A percentile compares a stretch with the other conserved stretches of the same genome.
Evolutionary conservation across 2,113 vertebrate species (phyloP).

Genomic region (Chionodraco myersi): DNA sequence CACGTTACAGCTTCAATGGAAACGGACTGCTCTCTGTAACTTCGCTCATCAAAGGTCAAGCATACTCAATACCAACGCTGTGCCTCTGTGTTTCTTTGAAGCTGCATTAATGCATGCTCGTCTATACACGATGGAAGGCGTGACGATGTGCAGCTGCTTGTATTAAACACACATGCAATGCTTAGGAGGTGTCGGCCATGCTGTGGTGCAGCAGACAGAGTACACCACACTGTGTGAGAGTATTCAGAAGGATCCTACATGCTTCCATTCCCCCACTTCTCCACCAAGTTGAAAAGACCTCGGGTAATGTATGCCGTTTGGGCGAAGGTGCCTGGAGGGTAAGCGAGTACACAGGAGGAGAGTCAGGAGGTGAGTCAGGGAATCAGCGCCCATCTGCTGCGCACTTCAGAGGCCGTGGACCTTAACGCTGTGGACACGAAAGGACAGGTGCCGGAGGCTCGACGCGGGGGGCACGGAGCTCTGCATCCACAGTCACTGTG

Average conservation of each 20-base stretch:
- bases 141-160: no score
- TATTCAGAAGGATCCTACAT: no score
- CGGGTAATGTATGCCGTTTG: conserved; percentile 70
- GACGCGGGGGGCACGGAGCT: conserved; percentile 33
- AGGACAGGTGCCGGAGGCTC: conserved; percentile 64
- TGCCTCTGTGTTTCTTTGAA: neutral
- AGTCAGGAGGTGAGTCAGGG: conserved; percentile 65
- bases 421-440: conserved; percentile 62
- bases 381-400: conserved; percentile 73
- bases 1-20: conserved; percentile 6
- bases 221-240: neutral
- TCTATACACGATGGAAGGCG: no score
- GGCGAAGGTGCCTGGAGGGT: conserved; percentile 66
- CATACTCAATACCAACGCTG: neutral
- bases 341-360: conserved; percentile 63
- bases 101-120: neutral
- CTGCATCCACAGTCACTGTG: conserved; percentile 20
- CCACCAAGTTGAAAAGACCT: conserved; percentile 37
- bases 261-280: no score
- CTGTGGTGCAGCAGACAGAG: neutral
- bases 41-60: conserved; percentile 5
- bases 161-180: no score
- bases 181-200: no score
- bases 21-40: neutral
- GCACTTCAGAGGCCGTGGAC: conserved; percentile 51